A percentile compares a stretch with the other conserved stretches of the same genome.
These are phyloP conservation scores for Charadrius vociferus DNA, from an alignment of 2,113 vertebrate genomes.

Conservation along the genomic window DNA sequence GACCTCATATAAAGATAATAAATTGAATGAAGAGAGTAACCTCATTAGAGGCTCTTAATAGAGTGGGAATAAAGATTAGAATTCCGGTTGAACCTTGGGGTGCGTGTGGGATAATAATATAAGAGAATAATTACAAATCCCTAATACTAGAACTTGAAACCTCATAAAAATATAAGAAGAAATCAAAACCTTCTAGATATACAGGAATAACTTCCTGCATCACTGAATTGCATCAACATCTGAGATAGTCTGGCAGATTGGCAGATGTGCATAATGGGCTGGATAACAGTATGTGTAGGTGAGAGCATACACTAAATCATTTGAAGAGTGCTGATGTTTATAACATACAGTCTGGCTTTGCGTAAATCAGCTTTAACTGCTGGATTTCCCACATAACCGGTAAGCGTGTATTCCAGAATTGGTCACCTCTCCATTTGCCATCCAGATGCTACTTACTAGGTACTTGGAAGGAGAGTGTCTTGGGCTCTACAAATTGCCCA, in stretches of 20 bases:
- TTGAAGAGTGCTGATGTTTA: not conserved
- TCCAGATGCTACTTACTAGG: not conserved
- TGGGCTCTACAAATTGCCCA: fast-evolving
- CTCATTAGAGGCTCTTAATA: not conserved
- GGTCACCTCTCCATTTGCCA: not conserved
- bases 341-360: not conserved
- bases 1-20: not conserved
- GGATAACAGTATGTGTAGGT: not conserved
- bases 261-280: fast-evolving
- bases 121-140: not conserved
- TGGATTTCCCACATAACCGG: not conserved
- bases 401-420: not conserved
- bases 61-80: not conserved
- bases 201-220: not conserved
- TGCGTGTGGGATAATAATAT: not conserved
- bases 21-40: not conserved
- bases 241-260: not conserved
- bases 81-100: not conserved
- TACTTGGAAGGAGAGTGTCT: not conserved
- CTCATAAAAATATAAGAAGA: not conserved
- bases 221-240: not conserved
- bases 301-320: not conserved
- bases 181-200: not conserved
- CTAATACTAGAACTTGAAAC: not conserved
- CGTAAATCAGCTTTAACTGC: not conserved